phyloP scores from a whole-genome alignment of 1,140 invertebrate species.

The Drosophila lacertosa region DNA sequence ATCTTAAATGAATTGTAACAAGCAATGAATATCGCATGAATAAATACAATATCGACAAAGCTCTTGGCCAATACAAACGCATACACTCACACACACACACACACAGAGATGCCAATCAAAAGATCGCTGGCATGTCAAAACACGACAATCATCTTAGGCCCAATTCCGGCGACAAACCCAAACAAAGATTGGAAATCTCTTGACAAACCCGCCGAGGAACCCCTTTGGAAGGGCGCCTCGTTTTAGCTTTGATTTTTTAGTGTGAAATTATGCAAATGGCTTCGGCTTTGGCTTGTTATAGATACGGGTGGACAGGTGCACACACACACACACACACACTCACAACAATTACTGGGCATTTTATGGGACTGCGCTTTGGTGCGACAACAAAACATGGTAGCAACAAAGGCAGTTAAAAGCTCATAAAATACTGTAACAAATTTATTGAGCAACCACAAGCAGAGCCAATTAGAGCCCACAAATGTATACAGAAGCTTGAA shows the following conservation, averaged over 20 bases:
- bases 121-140: slow-evolving; percentile 68
- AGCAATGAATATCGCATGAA: slow-evolving; percentile 64
- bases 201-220: slow-evolving; percentile 5
- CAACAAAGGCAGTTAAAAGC: slow-evolving; percentile 79
- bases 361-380: slow-evolving; percentile 54
- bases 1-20: slow-evolving; percentile 77
- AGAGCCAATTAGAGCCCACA: not conserved
- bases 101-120: slow-evolving; percentile 66
- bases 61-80: slow-evolving; percentile 50
- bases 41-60: slow-evolving; percentile 37
- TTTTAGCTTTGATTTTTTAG: slow-evolving; percentile 44
- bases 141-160: slow-evolving; percentile 40
- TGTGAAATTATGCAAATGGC: slow-evolving; percentile 77
- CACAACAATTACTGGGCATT: slow-evolving; percentile 56
- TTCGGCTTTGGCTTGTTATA: slow-evolving; percentile 45
- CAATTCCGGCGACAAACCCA: slow-evolving; percentile 13
- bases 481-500: slow-evolving; percentile 25
- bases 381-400: slow-evolving; percentile 68
- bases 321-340: slow-evolving; percentile 45
- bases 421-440: slow-evolving; percentile 79
- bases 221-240: slow-evolving; percentile 40
- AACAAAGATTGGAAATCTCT: slow-evolving; percentile 39
- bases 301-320: slow-evolving; percentile 48
- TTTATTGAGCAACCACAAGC: slow-evolving; percentile 65
- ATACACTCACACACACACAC: slow-evolving; percentile 2